Percentiles rank a stretch among this genome's conserved stretches.
Evolutionary conservation across 1,140 invertebrate species (phyloP).

Genomic region (Drosophila pruinosa): DNA sequence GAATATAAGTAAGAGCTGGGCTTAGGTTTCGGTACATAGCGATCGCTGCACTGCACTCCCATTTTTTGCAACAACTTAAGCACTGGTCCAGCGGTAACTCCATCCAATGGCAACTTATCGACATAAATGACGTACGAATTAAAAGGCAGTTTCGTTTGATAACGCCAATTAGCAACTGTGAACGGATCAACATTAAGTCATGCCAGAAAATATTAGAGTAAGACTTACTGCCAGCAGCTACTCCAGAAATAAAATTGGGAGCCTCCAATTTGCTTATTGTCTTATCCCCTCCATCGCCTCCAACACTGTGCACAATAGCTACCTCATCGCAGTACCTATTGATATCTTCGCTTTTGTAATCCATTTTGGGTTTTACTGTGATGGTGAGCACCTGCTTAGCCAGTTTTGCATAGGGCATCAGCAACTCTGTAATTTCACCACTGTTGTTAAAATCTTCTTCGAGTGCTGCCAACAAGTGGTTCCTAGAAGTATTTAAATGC

Average conservation of each 20-base stretch:
- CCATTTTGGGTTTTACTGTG: constrained; percentile 69
- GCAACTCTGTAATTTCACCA: constrained; percentile 63
- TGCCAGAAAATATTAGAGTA: background rate
- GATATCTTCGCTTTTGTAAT: constrained; percentile 74
- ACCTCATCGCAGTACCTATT: constrained; percentile 53
- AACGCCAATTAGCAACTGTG: constrained; percentile 67
- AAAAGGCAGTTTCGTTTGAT: constrained; percentile 44
- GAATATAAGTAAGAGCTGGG: constrained; percentile 72
- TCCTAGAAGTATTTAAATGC: constrained; percentile 46
- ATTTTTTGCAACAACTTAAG: constrained; percentile 55
- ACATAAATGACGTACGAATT: constrained; percentile 67
- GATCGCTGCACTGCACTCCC: constrained; percentile 46
- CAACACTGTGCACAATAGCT: constrained; percentile 57
- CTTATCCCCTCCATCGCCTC: constrained; percentile 33
- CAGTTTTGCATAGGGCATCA: constrained; percentile 55
- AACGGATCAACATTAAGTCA: background rate
- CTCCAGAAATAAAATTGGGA: constrained; percentile 75
- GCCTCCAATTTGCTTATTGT: constrained; percentile 57
- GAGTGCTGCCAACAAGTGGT: constrained; percentile 52
- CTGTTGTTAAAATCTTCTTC: constrained; percentile 69
- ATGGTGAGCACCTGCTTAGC: constrained; percentile 69
- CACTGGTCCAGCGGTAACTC: constrained; percentile 64
- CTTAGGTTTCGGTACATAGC: constrained; percentile 59
- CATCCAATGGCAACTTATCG: constrained; percentile 67
- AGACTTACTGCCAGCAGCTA: constrained; percentile 67